Percentiles rank a stretch among this genome's conserved stretches.
These are phyloP conservation scores for Dioctria linearis DNA, from an alignment of 2,888 invertebrate species.

Conservation along the genomic window DNA sequence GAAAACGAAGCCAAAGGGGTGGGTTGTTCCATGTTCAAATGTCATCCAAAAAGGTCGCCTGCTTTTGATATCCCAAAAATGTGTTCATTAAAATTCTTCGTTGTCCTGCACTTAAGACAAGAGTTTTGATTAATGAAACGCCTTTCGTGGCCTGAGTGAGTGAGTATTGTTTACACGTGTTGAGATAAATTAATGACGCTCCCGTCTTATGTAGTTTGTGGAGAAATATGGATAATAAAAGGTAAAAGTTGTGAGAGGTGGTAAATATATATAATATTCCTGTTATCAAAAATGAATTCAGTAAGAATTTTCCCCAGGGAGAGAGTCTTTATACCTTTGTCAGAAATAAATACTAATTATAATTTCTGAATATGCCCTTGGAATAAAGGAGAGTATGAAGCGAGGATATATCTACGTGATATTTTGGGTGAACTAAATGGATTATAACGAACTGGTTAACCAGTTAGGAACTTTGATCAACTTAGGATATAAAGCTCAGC, in stretches of 20 bases:
- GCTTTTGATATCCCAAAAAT: conserved; percentile 48
- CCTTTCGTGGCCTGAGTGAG: neutral
- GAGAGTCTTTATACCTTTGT: neutral
- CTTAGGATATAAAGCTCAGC: too few relatives aligned
- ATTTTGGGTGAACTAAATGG: too few relatives aligned
- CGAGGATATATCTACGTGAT: too few relatives aligned
- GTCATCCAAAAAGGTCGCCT: conserved; percentile 34
- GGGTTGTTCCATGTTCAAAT: conserved; percentile 33
- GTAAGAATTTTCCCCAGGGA: too few relatives aligned
- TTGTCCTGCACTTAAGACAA: neutral
- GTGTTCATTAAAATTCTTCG: conserved; percentile 44
- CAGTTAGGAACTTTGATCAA: too few relatives aligned
- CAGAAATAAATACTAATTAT: neutral
- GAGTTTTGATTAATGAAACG: conserved; percentile 45
- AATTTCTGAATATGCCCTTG: neutral
- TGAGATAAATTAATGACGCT: conserved; percentile 43
- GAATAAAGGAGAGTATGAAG: too few relatives aligned
- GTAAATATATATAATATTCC: neutral
- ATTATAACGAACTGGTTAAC: too few relatives aligned
- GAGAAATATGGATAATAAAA: conserved; percentile 25
- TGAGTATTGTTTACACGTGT: conserved; percentile 44
- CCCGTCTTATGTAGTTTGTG: neutral
- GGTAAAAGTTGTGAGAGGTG: conserved; percentile 4
- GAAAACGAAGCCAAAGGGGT: conserved; percentile 36
- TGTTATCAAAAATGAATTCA: neutral